Base-by-base conservation (phyloP, 2,113 vertebrate genomes). In the Cyphomyrus discorhynchus region DNA sequence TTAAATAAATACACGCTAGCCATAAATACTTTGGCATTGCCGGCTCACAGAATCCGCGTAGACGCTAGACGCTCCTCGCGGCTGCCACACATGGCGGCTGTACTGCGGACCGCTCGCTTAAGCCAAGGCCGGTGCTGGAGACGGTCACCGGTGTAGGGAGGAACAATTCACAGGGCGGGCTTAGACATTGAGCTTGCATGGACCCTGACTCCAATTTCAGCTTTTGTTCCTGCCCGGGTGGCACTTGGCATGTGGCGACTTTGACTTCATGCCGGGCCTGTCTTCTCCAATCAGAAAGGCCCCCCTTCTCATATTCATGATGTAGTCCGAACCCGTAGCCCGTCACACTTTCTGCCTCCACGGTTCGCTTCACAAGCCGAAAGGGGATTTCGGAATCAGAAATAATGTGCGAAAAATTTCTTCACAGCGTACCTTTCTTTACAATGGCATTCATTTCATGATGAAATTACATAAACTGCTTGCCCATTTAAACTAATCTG, bases 121-220 rank as follows among this genome's bases (percentile, higher is more conserved):
- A 89, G 89, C 45, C 10, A 47, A 49, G 84, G 42, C 88, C 82
- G 80, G 62, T 31, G 39, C 94, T 94, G 93, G 95, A 96, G 93
- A 94, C 94, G 95, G 94, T 95, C 95, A 94, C 94, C 95, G 95
- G 96, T 94, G 95, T 96, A 94, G 92, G 94, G 58, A 94, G 92
- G 96, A 95, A 95, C 95, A 94, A 95, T 96, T 95, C 96, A 94
- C 95, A 95, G 95, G 95, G 95, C 96, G 94, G 94, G 96, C 96
- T 96, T 95, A 96, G 95, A 94, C 96, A 94, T 92, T 90, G 93
- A 96, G 96, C 95, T 95, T 95, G 93, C 95, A 95, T 15, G 96
- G 95, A 96, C 95, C 94, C 96, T 96, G 96, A 96, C 96, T 96
- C 94, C 95, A 96, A 96, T 96, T 96, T 96, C 96, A 96, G 96